Base-by-base conservation (phyloP, 2,113 vertebrate species). In the Nothocercus nigrocapillus region DNA sequence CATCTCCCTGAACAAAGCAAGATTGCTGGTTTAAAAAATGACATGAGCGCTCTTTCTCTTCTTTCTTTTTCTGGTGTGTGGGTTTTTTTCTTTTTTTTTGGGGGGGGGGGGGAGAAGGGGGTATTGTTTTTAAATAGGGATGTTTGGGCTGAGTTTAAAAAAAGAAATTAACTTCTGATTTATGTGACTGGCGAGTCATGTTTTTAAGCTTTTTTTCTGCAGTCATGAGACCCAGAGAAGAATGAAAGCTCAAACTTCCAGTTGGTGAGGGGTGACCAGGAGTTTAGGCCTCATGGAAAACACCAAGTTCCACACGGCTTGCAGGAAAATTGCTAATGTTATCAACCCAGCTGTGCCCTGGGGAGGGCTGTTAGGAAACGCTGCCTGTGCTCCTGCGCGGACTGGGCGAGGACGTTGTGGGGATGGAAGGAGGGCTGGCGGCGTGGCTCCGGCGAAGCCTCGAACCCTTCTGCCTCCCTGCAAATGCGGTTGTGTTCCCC, bases 161-260 rank as follows among this genome's bases (percentile, higher is more conserved):
- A 89, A 85, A 47, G 34, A 88, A 94, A 84, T 94, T 62, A 84
- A 85, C 76, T 95, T 95, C 73, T 93, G 95, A 96, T 96, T 96
- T 95, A 89, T 86, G 85, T 90, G 90, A 80, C 92, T 90, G 90
- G 78, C 68, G 92, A 85, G 88, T 93, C 82, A 92, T 82, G 69
- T 53, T 96, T 92, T 95, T 84, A 88, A 95, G 85, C 76, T 47
- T 47, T 47, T 47, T 47, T 44, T 84, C 85, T 90, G 86, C 74
- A 93, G 88, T 82, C 90, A 79, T 82, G 49, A 79, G 89, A 86
- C 79, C 53, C 64, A 93, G 73, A 66, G 77, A 89, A 91, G 95
- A 95, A 95, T 30, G 82, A 95, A 94, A 95, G 92, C 92, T 73
- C 83, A 88, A 90, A 82, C 53, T 92, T 86, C 54, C n/a, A 49